Conservation (phyloP, 2,888 invertebrate species). For the Andrena chrysosceles region DNA sequence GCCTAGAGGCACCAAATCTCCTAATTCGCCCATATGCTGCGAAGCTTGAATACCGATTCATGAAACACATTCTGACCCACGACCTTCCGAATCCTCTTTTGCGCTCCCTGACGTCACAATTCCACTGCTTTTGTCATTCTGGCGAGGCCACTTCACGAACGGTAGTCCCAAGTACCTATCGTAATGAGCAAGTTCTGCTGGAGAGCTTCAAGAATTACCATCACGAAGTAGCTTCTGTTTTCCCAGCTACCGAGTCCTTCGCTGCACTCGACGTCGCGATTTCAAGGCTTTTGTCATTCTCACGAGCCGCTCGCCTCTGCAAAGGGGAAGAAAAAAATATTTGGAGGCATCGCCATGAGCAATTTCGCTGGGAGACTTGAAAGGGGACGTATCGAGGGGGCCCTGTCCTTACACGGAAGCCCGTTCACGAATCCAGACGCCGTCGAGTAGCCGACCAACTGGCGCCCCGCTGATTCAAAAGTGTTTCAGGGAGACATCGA, state of each 20-base stretch:
- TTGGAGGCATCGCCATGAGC: constrained; percentile 2
- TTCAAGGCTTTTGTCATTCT: constrained; percentile 14
- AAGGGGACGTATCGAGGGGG: constrained; percentile 8
- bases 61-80: no score
- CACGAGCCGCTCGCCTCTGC: constrained; percentile 12
- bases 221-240: not conserved
- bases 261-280: not conserved
- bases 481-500: constrained; percentile 58
- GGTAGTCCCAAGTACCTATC: not conserved
- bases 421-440: constrained; percentile 49
- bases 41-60: no score
- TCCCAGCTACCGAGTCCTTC: not conserved
- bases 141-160: not conserved
- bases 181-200: not conserved
- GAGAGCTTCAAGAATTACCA: not conserved
- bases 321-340: not conserved
- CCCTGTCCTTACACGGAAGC: constrained; percentile 42
- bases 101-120: not conserved
- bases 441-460: constrained; percentile 47
- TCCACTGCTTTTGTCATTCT: not conserved
- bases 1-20: no score
- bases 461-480: constrained; percentile 57
- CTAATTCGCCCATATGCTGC: no score
- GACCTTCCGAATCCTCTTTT: no score
- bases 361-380: constrained; percentile 26